These are phyloP conservation scores for Micrasema longulum DNA, from an alignment of 1,140 invertebrate genomes.

Conservation along the genomic window DNA sequence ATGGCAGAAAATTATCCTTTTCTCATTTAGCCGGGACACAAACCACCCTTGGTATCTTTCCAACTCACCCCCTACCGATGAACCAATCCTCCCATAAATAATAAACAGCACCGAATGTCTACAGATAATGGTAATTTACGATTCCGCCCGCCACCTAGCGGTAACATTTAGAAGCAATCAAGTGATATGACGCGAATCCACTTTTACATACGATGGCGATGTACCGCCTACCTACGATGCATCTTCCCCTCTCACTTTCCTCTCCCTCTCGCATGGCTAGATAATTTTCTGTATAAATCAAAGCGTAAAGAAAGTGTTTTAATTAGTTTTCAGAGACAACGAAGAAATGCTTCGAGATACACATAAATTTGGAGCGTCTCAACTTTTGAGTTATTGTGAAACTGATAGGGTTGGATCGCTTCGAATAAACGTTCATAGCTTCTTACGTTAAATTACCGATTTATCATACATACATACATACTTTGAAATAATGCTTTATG, in stretches of 20 bases:
- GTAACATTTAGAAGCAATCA: conserved; percentile 56
- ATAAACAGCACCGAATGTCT: conserved; percentile 66
- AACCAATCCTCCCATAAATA: conserved; percentile 68
- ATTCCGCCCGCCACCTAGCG: conserved; percentile 59
- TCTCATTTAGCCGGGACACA: conserved; percentile 52
- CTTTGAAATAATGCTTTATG: too few relatives aligned
- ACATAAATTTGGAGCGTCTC: conserved; percentile 31
- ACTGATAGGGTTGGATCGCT: conserved; percentile 21
- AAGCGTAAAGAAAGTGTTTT: conserved; percentile 48
- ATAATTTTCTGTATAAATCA: conserved; percentile 49
- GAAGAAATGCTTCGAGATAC: conserved; percentile 29
- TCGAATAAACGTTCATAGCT: background rate
- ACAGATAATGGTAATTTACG: conserved; percentile 69
- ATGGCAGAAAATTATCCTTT: conserved; percentile 55
- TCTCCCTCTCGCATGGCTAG: conserved; percentile 24
- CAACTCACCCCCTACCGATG: conserved; percentile 47
- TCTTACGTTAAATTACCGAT: background rate
- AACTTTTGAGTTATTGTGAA: conserved; percentile 27
- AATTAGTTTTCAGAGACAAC: conserved; percentile 47
- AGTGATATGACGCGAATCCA: conserved; percentile 54
- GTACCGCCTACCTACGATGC: conserved; percentile 42
- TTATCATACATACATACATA: too few relatives aligned
- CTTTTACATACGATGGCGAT: conserved; percentile 54
- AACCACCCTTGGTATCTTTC: conserved; percentile 38
- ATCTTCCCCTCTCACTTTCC: background rate